Evolutionary conservation across 2,797 vertebrate species (phyloP), one percentile per base, ranked within the genome.

Genomic region (Paguma larvata): DNA sequence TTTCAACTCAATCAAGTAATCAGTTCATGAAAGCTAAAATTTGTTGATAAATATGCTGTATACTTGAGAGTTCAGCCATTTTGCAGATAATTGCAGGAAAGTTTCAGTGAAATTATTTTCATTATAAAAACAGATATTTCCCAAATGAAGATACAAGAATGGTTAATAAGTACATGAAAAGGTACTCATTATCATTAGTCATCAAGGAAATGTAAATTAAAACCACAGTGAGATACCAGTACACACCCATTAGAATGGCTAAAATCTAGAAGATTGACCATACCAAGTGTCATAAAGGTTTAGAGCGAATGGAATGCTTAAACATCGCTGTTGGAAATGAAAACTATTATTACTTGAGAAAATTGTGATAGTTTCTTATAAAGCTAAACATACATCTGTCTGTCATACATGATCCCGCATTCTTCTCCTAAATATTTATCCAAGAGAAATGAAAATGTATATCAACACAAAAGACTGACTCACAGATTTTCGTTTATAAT

Each of bases 1-100:
- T 93, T 97, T 96, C 84, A 93, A 92, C 59, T 95, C 34, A n/a
- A 51, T 94, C 62, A 97, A 68, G n/a, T 87, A 62, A 94, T 98
- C 92, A 97, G 82, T 88, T 92, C 53, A 23, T 94, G 56, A 19
- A 95, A 95, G 68, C 80, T 97, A 38, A 84, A 95, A 68, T 90
- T 25, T 85, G 13, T 90, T 97, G 92, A 97, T 79, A 97, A 30
- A 46, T 27, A 13, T 95, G 86, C 80, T 93, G 14, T 85, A 30
- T 96, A 85, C 65, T 94, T 62, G 12, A 88, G 51, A 92, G 44
- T 92, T 96, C 59, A 92, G 38, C 9, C 78, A 77, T 91, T 90
- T 94, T 97, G n/a, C 46, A 92, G 95, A 79, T 92, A 95, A 97
- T 94, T 92, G 79, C 41, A 83, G 25, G 65, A 68, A 68, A 65